Evolutionary conservation across 2,888 invertebrate species (phyloP).

Genomic region (Synergus laeviventris): DNA sequence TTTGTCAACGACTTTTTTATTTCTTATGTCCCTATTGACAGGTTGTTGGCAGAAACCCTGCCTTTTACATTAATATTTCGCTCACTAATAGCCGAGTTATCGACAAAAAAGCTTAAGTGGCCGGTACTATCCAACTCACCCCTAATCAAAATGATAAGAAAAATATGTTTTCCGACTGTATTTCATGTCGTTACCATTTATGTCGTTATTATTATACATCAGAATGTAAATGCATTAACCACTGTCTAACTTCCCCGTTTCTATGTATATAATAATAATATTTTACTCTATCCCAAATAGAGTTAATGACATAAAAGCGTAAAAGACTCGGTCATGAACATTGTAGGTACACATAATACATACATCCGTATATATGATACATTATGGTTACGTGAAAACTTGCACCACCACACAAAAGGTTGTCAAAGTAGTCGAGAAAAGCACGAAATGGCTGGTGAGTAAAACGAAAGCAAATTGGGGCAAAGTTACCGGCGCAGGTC

Average conservation of each 20-base stretch:
- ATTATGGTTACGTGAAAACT: conserved; percentile 9
- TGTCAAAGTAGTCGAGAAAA: conserved; percentile 41
- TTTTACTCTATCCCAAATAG: neutral
- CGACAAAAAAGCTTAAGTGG: too few species aligned
- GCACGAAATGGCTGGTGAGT: conserved; percentile 39
- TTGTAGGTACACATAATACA: conserved; percentile 9
- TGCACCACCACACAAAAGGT: conserved; percentile 22
- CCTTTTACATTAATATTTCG: too few species aligned
- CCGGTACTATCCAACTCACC: too few species aligned
- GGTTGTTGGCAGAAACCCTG: too few species aligned
- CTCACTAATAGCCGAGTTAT: too few species aligned
- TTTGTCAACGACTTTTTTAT: too few species aligned
- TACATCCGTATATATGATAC: neutral
- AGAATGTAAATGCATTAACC: too few species aligned
- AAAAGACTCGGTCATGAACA: neutral
- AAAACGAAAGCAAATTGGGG: conserved; percentile 56
- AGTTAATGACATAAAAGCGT: neutral
- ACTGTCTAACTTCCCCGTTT: neutral
- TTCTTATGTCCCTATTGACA: too few species aligned
- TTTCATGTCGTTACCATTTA: too few species aligned
- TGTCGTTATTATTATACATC: too few species aligned
- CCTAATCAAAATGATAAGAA: too few species aligned
- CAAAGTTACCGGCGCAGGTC: conserved; percentile 59
- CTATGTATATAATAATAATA: neutral
- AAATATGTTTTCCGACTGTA: too few species aligned